Evolutionary conservation across 2,797 vertebrate species (phyloP).

Genomic region (Cynodonichthys magdalenae): DNA sequence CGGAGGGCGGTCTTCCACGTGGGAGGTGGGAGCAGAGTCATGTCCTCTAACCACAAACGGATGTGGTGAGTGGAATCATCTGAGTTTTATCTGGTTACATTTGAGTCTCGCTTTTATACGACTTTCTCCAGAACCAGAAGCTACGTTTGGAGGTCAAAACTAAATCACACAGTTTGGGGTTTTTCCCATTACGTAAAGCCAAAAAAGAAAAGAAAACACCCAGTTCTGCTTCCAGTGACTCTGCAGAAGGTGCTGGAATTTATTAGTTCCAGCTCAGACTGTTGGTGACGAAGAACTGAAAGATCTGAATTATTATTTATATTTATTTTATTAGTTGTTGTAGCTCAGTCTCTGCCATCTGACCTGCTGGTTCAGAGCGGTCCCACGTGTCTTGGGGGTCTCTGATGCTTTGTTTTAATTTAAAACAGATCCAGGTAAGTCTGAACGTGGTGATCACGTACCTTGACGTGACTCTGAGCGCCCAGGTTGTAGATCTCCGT

Average conservation of each 20-base stretch:
- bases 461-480: conserved; percentile 99
- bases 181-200: not conserved
- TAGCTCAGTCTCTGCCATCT: too few relatives aligned
- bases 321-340: too few relatives aligned
- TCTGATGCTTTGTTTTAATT: conserved; percentile 21
- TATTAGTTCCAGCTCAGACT: not conserved
- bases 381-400: not conserved
- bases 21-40: conserved; percentile 59
- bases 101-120: not conserved
- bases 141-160: not conserved
- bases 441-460: conserved; percentile 53
- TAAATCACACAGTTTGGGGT: not conserved
- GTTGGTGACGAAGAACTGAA: not conserved
- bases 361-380: too few relatives aligned
- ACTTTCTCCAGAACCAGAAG: not conserved
- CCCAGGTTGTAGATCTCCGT: conserved; percentile 97
- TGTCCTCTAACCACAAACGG: conserved; percentile 55
- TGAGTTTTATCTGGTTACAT: not conserved
- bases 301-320: too few relatives aligned
- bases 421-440: not conserved
- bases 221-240: too few relatives aligned
- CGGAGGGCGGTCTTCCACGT: conserved; percentile 38
- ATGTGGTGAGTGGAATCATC: conserved; percentile 64
- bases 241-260: not conserved
- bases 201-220: not conserved